A percentile compares a stretch with the other conserved stretches of the same genome.
These are phyloP conservation scores for Colletes gigas DNA, from an alignment of 1,140 invertebrate genomes.

Conservation along the genomic window DNA sequence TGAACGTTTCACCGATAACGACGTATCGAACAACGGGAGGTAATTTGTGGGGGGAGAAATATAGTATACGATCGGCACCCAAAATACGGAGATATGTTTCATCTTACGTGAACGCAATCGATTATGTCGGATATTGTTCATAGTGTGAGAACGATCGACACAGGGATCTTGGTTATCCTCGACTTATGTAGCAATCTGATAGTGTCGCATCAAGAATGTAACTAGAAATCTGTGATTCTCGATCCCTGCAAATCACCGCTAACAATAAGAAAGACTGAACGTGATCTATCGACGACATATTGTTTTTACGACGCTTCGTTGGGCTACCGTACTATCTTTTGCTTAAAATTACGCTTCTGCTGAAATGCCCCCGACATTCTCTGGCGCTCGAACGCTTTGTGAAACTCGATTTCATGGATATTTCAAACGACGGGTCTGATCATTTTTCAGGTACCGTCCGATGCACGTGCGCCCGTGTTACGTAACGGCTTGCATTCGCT, in stretches of 20 bases:
- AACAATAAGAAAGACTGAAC: constrained; percentile 16
- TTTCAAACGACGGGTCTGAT: not conserved
- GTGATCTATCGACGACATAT: constrained; percentile 27
- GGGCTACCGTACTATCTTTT: not conserved
- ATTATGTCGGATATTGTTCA: constrained; percentile 17
- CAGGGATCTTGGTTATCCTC: constrained; percentile 9
- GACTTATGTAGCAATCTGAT: constrained; percentile 23
- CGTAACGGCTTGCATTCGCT: not conserved
- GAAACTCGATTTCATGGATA: not conserved
- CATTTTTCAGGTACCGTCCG: not conserved
- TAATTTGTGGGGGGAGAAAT: not conserved
- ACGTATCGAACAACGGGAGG: constrained; percentile 25
- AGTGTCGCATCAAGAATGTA: constrained; percentile 2
- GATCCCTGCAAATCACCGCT: constrained; percentile 37
- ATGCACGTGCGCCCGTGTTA: not conserved
- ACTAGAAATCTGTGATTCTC: constrained; percentile 13
- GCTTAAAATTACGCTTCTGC: not conserved
- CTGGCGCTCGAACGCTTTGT: not conserved
- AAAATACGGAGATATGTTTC: constrained; percentile 20
- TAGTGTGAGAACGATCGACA: constrained; percentile 29
- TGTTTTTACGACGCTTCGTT: constrained; percentile 13
- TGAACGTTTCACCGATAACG: not conserved
- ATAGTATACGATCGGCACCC: not conserved
- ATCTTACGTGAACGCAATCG: constrained; percentile 51
- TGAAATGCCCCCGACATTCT: constrained; percentile 17